phyloP scores from a whole-genome alignment of 2,888 invertebrate species.

The Frankliniella intonsa region DNA sequence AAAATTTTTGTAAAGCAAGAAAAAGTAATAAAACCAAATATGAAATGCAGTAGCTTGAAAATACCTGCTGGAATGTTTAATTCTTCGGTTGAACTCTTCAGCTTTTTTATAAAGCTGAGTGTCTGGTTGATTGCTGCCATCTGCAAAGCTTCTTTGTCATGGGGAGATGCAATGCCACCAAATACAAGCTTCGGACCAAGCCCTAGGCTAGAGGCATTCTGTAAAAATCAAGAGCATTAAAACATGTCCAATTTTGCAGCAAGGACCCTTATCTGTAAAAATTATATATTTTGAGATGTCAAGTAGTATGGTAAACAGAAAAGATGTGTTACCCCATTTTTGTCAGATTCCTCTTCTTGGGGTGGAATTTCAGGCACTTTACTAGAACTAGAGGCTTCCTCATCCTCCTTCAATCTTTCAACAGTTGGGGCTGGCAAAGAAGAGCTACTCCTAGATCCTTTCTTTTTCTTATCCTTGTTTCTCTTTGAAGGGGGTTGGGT shows the following conservation, averaged over 20 bases:
- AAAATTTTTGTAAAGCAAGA: slow-evolving; percentile 27
- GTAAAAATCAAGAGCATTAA: not conserved
- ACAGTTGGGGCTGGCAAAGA: not conserved
- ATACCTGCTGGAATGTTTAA: not conserved
- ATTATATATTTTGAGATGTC: not conserved
- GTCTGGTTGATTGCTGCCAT: slow-evolving; percentile 42
- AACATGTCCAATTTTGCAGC: not conserved
- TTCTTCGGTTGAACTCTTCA: slow-evolving; percentile 38
- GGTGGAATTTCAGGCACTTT: not conserved
- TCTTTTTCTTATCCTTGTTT: slow-evolving; percentile 60
- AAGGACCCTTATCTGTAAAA: slow-evolving; percentile 19
- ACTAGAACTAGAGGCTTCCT: not conserved
- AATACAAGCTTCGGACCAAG: slow-evolving; percentile 29
- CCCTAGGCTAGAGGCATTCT: slow-evolving; percentile 27
- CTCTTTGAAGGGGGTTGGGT: slow-evolving; percentile 15
- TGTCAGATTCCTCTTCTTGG: slow-evolving; percentile 14
- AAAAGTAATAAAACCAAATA: slow-evolving; percentile 11
- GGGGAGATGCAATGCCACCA: slow-evolving; percentile 30
- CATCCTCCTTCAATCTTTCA: slow-evolving; percentile 2
- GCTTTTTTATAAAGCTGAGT: slow-evolving; percentile 40
- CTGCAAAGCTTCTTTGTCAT: slow-evolving; percentile 40
- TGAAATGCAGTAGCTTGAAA: not conserved
- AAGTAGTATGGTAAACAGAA: not conserved
- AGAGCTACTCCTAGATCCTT: slow-evolving; percentile 39
- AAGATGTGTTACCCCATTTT: not conserved